These are phyloP conservation scores for Nasonia vitripennis DNA, from an alignment of 1,140 invertebrate genomes.

Conservation along the genomic window DNA sequence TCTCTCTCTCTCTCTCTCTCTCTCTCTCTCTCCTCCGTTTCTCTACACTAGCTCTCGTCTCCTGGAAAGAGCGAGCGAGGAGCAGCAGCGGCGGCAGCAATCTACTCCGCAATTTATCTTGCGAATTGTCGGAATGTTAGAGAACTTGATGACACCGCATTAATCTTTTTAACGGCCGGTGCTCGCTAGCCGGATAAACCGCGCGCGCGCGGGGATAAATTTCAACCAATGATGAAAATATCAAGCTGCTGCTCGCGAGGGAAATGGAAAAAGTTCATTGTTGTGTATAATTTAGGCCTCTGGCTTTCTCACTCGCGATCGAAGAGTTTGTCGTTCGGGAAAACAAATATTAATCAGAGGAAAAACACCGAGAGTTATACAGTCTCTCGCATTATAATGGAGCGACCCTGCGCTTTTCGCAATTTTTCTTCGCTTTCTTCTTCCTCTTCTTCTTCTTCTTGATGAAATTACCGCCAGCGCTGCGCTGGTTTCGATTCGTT, in stretches of 20 bases:
- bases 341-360: slow-evolving; percentile 21
- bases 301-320: neutral
- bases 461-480: slow-evolving; percentile 66
- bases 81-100: slow-evolving; percentile 20
- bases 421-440: neutral
- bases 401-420: slow-evolving; percentile 47
- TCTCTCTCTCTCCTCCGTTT: slow-evolving; percentile 50
- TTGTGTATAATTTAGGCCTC: neutral
- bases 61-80: neutral
- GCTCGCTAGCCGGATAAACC: slow-evolving; percentile 10
- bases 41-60: slow-evolving; percentile 36
- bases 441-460: slow-evolving; percentile 38
- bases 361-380: neutral
- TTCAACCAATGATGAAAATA: slow-evolving; percentile 27
- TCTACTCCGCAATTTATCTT: slow-evolving; percentile 51
- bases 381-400: slow-evolving; percentile 59
- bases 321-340: neutral
- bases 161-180: slow-evolving; percentile 45
- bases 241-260: neutral
- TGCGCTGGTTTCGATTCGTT: slow-evolving; percentile 61
- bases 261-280: slow-evolving; percentile 51
- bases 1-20: neutral
- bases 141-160: slow-evolving; percentile 48
- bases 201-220: neutral
- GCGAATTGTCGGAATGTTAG: slow-evolving; percentile 49